phyloP scores from a whole-genome alignment of 2,888 invertebrate genomes.

The Cartodere bifasciata region DNA sequence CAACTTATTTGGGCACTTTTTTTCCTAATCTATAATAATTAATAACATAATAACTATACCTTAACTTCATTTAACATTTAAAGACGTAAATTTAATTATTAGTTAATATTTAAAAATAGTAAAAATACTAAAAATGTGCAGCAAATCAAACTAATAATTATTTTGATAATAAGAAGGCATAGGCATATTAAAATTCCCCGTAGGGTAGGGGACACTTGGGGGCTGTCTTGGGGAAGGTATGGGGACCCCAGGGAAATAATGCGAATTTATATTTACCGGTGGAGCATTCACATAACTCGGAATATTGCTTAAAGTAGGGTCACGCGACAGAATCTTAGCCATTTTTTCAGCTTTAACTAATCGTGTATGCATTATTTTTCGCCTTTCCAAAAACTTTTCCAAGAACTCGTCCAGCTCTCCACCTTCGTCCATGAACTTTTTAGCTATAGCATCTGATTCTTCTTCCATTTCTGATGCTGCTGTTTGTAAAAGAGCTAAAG shows the following conservation, averaged over 20 bases:
- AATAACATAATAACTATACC: conserved; percentile 7
- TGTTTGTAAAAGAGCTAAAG: conserved; percentile 77
- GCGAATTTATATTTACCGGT: conserved; percentile 28
- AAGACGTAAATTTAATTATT: no score
- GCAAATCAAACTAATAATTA: conserved; percentile 24
- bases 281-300: conserved; percentile 32
- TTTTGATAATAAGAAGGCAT: conserved; percentile 47
- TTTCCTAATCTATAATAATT: no score
- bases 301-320: conserved; percentile 25
- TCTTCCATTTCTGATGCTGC: conserved; percentile 90
- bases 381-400: conserved; percentile 63
- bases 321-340: conserved; percentile 50
- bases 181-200: conserved; percentile 65
- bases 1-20: no score
- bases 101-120: no score
- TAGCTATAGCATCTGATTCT: conserved; percentile 73
- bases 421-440: conserved; percentile 65
- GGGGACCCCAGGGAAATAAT: conserved; percentile 37
- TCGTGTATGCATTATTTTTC: conserved; percentile 67
- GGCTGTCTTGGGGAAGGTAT: conserved; percentile 16
- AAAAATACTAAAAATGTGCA: no score
- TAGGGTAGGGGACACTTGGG: conserved; percentile 48
- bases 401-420: conserved; percentile 70
- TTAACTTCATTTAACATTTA: no score
- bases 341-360: conserved; percentile 92